phyloP scores from a whole-genome alignment of 2,888 invertebrate genomes.

The Leucophora obtusa region DNA sequence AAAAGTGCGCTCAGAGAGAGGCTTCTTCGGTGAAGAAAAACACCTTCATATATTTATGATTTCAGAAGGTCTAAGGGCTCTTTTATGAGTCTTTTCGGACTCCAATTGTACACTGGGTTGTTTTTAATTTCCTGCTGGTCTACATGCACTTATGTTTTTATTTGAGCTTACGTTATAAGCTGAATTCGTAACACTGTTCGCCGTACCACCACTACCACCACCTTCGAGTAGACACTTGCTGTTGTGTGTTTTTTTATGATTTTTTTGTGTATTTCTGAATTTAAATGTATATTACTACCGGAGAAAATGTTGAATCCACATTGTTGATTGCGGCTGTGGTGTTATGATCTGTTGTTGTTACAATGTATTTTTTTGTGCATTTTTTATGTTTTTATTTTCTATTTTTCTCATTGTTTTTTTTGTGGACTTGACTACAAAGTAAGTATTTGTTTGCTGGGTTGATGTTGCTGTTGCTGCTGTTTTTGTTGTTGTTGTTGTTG shows the following conservation, averaged over 20 bases:
- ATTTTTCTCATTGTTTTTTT: conserved; percentile 34
- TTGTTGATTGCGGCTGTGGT: conserved; percentile 51
- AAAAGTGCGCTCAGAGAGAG: no score
- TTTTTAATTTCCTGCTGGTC: no score
- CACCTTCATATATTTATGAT: no score
- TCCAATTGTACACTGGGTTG: no score
- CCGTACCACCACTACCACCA: conserved; percentile 26
- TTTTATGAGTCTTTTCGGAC: no score
- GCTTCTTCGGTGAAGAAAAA: no score
- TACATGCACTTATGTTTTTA: no score
- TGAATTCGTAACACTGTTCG: conserved; percentile 25
- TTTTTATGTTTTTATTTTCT: conserved; percentile 31
- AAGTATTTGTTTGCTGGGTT: conserved; percentile 28
- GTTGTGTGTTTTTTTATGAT: conserved; percentile 16
- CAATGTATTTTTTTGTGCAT: conserved; percentile 28
- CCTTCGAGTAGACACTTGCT: conserved; percentile 50
- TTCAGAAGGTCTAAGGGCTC: no score
- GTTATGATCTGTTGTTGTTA: conserved; percentile 44
- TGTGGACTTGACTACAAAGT: conserved; percentile 39
- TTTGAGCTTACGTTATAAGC: not conserved
- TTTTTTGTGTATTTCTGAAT: conserved; percentile 19
- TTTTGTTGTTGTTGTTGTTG: conserved; percentile 13
- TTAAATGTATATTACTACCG: conserved; percentile 49
- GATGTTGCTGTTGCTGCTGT: conserved; percentile 20
- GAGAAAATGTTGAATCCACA: conserved; percentile 49